phyloP scores from a whole-genome alignment of 2,888 invertebrate genomes.

The Onthophagus sagittarius region DNA sequence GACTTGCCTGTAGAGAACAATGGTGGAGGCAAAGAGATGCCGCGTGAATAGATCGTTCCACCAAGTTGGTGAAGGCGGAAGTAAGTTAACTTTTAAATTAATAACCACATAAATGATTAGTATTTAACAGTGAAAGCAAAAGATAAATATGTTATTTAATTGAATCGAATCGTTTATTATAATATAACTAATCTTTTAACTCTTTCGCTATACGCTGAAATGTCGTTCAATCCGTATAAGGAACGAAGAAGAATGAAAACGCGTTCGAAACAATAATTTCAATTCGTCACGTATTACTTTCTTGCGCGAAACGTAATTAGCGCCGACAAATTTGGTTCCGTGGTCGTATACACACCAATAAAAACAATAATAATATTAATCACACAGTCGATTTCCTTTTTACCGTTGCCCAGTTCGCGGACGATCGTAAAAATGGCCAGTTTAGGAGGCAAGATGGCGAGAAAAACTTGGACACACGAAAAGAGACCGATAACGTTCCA shows the following conservation, averaged over 20 bases:
- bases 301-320: background rate
- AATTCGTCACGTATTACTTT: background rate
- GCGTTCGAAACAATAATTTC: background rate
- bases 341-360: background rate
- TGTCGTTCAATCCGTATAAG: no score
- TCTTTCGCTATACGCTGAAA: no score
- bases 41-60: background rate
- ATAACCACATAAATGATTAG: no score
- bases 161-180: no score
- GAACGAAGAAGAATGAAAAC: background rate
- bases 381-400: slow-evolving; percentile 2
- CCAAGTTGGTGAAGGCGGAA: background rate
- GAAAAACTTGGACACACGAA: background rate
- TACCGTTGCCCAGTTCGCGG: background rate
- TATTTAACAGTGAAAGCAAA: background rate
- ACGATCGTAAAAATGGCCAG: slow-evolving; percentile 9
- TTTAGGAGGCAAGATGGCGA: background rate
- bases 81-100: background rate
- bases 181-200: no score
- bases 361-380: slow-evolving; percentile 11
- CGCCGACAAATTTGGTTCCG: background rate
- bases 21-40: background rate
- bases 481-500: background rate
- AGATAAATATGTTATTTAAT: background rate
- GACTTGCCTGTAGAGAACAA: background rate